These are phyloP conservation scores for Drosophila azteca DNA, from an alignment of 1,140 invertebrate species.

Conservation along the genomic window DNA sequence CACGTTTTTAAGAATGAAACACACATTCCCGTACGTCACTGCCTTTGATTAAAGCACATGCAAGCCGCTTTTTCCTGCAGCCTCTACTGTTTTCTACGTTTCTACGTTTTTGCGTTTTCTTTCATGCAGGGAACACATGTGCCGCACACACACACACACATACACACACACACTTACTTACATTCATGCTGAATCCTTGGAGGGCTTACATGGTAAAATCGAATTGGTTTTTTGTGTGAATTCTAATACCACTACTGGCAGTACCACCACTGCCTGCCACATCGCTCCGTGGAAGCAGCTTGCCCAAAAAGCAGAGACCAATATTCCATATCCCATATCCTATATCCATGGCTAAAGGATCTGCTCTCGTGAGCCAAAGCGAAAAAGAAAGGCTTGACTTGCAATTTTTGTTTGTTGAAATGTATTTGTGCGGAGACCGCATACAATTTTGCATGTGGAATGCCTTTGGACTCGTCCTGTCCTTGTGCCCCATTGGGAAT, in stretches of 20 bases:
- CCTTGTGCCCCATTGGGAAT: slow-evolving; percentile 22
- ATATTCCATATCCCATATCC: too few relatives aligned
- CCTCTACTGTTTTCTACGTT: slow-evolving; percentile 33
- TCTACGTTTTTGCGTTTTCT: slow-evolving; percentile 12
- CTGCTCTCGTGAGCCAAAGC: too few relatives aligned
- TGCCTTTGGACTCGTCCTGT: slow-evolving; percentile 40
- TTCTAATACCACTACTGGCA: too few relatives aligned
- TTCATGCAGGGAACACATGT: slow-evolving; percentile 28
- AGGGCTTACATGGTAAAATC: slow-evolving; percentile 49
- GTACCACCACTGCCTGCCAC: too few relatives aligned
- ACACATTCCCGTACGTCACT: slow-evolving; percentile 72
- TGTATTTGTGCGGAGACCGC: slow-evolving; percentile 47
- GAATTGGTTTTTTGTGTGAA: slow-evolving; percentile 54
- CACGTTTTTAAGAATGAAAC: slow-evolving; percentile 73
- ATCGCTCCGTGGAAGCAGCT: slow-evolving; percentile 12
- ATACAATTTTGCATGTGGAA: slow-evolving; percentile 53
- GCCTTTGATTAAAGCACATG: slow-evolving; percentile 75
- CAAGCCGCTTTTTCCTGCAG: slow-evolving; percentile 39
- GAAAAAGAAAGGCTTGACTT: slow-evolving; percentile 23
- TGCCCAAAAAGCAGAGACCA: slow-evolving; percentile 12
- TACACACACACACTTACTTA: neutral
- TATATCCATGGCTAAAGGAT: too few relatives aligned
- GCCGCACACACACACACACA: neutral
- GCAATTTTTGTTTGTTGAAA: slow-evolving; percentile 48
- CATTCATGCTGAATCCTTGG: slow-evolving; percentile 17